phyloP scores from a whole-genome alignment of 2,113 vertebrate species.

The Gambusia holbrooki region DNA sequence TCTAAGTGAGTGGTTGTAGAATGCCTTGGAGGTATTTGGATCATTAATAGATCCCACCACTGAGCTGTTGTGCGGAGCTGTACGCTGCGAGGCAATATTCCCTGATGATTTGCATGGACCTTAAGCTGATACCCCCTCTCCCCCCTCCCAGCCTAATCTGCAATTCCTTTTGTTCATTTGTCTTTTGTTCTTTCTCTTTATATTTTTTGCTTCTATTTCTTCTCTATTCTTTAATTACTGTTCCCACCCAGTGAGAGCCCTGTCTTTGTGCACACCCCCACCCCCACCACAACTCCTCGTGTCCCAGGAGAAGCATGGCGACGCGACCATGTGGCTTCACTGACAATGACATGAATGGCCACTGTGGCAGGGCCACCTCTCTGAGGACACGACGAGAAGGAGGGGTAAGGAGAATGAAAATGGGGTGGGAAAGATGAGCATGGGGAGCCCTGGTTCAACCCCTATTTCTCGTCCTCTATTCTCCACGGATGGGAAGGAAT shows the following conservation, averaged over 20 bases:
- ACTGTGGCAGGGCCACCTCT: slow-evolving; percentile 75
- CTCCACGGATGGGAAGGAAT: slow-evolving; percentile 58
- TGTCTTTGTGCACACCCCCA: slow-evolving; percentile 53
- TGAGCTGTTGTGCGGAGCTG: slow-evolving; percentile 61
- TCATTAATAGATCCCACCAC: slow-evolving; percentile 70
- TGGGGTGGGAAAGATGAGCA: slow-evolving; percentile 73
- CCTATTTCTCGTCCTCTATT: slow-evolving; percentile 64
- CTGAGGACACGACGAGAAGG: slow-evolving; percentile 57
- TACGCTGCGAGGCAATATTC: slow-evolving; percentile 72
- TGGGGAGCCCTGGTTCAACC: slow-evolving; percentile 64
- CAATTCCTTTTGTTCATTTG: slow-evolving; percentile 82
- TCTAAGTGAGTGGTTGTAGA: slow-evolving; percentile 52
- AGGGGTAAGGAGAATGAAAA: slow-evolving; percentile 61
- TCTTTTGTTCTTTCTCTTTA: slow-evolving; percentile 80
- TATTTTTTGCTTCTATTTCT: slow-evolving; percentile 76
- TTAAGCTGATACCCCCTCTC: slow-evolving; percentile 32
- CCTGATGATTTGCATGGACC: slow-evolving; percentile 73
- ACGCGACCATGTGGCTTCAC: slow-evolving; percentile 76
- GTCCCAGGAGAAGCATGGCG: slow-evolving; percentile 74
- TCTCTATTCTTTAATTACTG: slow-evolving; percentile 80
- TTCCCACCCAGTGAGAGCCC: slow-evolving; percentile 76
- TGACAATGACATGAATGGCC: slow-evolving; percentile 80
- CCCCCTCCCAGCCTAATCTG: slow-evolving; percentile 66
- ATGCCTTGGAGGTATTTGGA: slow-evolving; percentile 72
- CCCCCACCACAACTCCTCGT: slow-evolving; percentile 50